A percentile compares a stretch with the other conserved stretches of the same genome.
phyloP scores from a whole-genome alignment of 1,140 invertebrate species.

The Onthophagus taurus region DNA sequence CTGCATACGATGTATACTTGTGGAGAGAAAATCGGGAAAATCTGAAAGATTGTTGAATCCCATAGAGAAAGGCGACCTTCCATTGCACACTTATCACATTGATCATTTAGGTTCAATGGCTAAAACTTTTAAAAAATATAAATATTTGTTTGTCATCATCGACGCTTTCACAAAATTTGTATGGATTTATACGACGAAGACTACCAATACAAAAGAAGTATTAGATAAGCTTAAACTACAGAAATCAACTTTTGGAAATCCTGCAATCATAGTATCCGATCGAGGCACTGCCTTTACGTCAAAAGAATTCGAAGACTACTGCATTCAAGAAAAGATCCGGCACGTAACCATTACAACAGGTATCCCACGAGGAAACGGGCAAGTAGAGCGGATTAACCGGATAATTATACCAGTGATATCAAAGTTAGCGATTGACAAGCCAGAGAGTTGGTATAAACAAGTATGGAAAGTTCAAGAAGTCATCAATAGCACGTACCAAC shows the following conservation, averaged over 20 bases:
- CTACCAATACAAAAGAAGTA: slow-evolving; percentile 13
- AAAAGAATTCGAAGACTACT: slow-evolving; percentile 11
- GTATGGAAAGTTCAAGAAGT: too few species aligned
- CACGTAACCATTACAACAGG: slow-evolving; percentile 2
- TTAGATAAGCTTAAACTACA: too few species aligned
- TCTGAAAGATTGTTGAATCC: slow-evolving; percentile 21
- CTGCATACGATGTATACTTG: slow-evolving; percentile 28
- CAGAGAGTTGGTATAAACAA: too few species aligned
- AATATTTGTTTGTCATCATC: slow-evolving; percentile 23
- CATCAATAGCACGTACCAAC: too few species aligned
- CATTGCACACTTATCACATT: slow-evolving; percentile 29
- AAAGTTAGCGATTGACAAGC: background rate
- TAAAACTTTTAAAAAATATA: slow-evolving; percentile 10
- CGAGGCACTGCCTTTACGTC: slow-evolving; percentile 19
- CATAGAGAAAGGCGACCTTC: slow-evolving; percentile 24
- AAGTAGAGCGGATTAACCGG: slow-evolving; percentile 2
- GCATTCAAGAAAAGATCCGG: background rate
- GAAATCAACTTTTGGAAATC: slow-evolving; percentile 16
- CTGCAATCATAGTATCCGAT: slow-evolving; percentile 18
- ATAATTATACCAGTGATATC: background rate
- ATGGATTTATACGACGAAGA: slow-evolving; percentile 16
- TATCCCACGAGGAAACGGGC: slow-evolving; percentile 5
- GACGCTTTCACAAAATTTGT: slow-evolving; percentile 27
- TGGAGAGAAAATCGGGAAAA: slow-evolving; percentile 22
- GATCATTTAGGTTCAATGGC: slow-evolving; percentile 28